These are phyloP conservation scores for Gadopsis bispinosus DNA, from an alignment of 2,797 vertebrate species.

Conservation along the genomic window DNA sequence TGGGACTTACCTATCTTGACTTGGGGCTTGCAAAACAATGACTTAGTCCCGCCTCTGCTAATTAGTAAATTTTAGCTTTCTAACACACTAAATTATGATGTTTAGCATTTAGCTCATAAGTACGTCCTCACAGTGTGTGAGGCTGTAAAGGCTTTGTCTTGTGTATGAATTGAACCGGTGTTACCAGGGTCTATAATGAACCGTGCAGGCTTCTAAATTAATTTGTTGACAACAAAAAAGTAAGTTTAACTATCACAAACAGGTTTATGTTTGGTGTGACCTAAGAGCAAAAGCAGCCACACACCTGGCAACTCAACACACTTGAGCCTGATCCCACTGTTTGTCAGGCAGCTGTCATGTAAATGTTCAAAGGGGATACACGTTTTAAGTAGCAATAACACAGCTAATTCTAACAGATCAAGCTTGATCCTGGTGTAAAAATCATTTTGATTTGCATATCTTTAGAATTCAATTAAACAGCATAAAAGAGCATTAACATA, in stretches of 20 bases:
- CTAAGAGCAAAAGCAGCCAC: neutral
- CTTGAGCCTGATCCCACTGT: neutral
- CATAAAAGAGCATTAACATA: neutral
- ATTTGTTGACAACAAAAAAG: no score
- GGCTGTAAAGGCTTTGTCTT: neutral
- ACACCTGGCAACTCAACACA: neutral
- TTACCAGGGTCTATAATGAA: neutral
- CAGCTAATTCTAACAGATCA: neutral
- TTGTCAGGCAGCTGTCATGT: no score
- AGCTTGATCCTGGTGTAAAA: neutral
- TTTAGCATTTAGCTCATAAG: no score
- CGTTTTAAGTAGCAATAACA: no score
- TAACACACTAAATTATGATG: no score
- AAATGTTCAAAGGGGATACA: no score
- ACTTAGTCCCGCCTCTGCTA: no score
- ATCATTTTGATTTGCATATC: neutral
- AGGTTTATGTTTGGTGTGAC: neutral
- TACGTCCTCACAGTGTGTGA: neutral
- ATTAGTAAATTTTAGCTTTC: no score
- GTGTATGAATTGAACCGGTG: neutral
- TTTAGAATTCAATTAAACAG: neutral
- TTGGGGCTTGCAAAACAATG: no score
- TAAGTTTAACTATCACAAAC: neutral
- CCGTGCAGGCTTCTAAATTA: no score
- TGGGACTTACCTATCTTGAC: no score